phyloP scores from a whole-genome alignment of 2,888 invertebrate genomes.

The Agrochola lychnidis region DNA sequence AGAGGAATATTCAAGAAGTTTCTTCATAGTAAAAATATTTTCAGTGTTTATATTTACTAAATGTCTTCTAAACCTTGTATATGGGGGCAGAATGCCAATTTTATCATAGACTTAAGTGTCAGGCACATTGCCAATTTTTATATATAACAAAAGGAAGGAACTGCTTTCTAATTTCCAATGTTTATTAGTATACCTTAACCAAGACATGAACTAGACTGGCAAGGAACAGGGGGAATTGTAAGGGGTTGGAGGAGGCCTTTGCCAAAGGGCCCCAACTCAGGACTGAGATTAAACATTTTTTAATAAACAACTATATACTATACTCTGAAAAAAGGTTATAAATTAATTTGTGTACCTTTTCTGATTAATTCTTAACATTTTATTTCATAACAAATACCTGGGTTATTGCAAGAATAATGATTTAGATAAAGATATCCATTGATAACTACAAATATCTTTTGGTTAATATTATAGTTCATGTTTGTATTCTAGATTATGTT shows the following conservation, averaged over 20 bases:
- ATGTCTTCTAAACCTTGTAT: conserved; percentile 45
- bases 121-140: conserved; percentile 73
- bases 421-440: conserved; percentile 13
- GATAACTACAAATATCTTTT: conserved; percentile 1
- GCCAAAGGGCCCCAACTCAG: no score
- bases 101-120: conserved; percentile 20
- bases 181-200: background rate
- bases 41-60: conserved; percentile 52
- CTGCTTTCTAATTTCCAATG: conserved; percentile 52
- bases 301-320: no score
- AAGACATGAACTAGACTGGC: no score
- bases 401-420: background rate
- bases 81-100: conserved; percentile 75
- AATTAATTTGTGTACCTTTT: background rate
- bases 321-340: no score
- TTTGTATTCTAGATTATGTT: background rate
- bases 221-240: no score
- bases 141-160: conserved; percentile 55
- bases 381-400: background rate
- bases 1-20: background rate
- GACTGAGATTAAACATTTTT: no score
- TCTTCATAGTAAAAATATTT: conserved; percentile 21
- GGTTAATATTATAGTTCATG: background rate
- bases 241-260: no score
- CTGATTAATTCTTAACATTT: background rate